Base-by-base conservation (phyloP, 2,797 vertebrate species). In the Apogon hyalosoma region DNA sequence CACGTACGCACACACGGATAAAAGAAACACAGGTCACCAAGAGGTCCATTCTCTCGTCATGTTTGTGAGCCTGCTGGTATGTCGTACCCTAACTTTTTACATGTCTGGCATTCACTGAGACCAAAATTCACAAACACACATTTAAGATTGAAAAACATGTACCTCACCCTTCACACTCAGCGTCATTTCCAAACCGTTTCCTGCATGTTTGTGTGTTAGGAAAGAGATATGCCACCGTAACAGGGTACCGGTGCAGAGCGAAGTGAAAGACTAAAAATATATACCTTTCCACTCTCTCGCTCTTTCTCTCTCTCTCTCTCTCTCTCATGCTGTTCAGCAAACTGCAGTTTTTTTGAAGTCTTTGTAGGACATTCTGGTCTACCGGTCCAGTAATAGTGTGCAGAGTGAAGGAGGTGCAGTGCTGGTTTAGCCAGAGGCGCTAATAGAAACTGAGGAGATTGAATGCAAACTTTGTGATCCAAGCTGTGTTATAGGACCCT, bases 1-100 rank as follows among this genome's bases (percentile, higher is more conserved):
- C 18, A 73, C 19, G 19, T 21, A 3, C 19, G 19, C 9, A 9
- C 53, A 19, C 41, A 33, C 39, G 10, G 11, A 57, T 41, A 58
- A 75, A 43, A 76, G 19, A 79, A 55, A 13, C 47, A 46, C 33
- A 3, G 79, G 64, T 75, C 82, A 75, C 38, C 1, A 1, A 49
- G 49, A 41, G 66, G 69, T 53, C 50, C 18, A 1, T 11, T 66
- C 45, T 11, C 56, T 59, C 57, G 6, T 56, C 51, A 31, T 60
- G 52, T 67, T 10, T 63, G n/a, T 55, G 39, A 54, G 12, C 66
- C 48, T 49, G 28, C 57, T 36, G 50, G 36, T 65, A 53, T 53
- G 40, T 54, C 46, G 89, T 33, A 7, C 21, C 85, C 91, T 90
- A 33, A 84, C 51, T 38, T 93, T 92, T 42, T 18, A 31, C 41